A percentile compares a stretch with the other conserved stretches of the same genome.
These are phyloP conservation scores for Diachrysia chrysitis DNA, from an alignment of 2,888 invertebrate genomes.

Conservation along the genomic window DNA sequence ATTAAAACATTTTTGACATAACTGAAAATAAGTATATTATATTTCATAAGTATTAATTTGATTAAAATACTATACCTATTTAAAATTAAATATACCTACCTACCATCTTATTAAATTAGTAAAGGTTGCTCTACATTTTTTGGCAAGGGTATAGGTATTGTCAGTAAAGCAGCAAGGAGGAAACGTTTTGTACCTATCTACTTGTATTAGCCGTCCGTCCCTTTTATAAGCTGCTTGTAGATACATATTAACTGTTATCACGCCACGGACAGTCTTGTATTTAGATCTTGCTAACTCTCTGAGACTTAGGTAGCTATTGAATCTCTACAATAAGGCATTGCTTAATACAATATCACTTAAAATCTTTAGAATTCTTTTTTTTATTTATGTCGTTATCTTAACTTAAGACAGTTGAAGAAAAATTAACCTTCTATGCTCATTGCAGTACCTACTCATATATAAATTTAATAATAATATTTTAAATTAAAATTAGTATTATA, in stretches of 20 bases:
- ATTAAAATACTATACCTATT: too few relatives aligned
- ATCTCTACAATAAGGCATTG: not conserved
- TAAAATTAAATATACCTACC: too few relatives aligned
- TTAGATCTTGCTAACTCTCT: not conserved
- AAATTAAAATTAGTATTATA: too few relatives aligned
- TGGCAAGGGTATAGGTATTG: not conserved
- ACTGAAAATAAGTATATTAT: too few relatives aligned
- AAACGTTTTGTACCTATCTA: not conserved
- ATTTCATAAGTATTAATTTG: too few relatives aligned
- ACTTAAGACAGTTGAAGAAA: not conserved
- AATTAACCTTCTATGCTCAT: not conserved
- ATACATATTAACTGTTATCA: not conserved
- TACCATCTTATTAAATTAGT: not conserved
- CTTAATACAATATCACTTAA: not conserved
- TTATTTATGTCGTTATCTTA: too few relatives aligned
- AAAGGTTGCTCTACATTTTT: not conserved
- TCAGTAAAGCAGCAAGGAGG: not conserved
- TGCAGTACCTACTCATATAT: not conserved
- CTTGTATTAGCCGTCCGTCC: not conserved
- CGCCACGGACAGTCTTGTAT: not conserved
- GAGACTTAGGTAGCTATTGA: too few relatives aligned
- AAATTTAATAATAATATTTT: not conserved
- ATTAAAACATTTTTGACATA: too few relatives aligned
- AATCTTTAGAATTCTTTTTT: too few relatives aligned
- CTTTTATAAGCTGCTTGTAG: constrained; percentile 1